Evolutionary conservation across 2,797 vertebrate genomes (phyloP).

Genomic region (Sciaenops ocellatus): DNA sequence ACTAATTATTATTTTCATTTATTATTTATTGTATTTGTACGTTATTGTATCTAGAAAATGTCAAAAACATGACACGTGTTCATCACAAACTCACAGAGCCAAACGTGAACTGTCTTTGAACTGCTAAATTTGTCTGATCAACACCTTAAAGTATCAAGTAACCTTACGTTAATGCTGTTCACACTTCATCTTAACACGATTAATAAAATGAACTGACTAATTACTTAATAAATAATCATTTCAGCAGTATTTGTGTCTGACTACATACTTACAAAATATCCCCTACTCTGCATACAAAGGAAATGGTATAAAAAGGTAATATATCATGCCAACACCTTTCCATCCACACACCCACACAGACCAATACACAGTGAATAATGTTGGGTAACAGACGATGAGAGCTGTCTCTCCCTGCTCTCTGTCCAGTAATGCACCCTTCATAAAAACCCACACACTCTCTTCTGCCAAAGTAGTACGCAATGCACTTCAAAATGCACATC

Average conservation of each 20-base stretch:
- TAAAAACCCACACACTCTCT: conserved; percentile 59
- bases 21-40: neutral
- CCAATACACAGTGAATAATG: conserved; percentile 42
- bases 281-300: neutral
- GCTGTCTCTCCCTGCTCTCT: conserved; percentile 48
- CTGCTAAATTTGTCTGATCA: neutral
- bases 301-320: conserved; percentile 26
- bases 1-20: conserved; percentile 2
- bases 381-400: conserved; percentile 35
- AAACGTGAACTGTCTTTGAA: neutral
- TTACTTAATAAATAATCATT: neutral
- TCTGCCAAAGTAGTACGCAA: conserved; percentile 53
- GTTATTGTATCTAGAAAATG: neutral
- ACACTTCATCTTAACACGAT: neutral
- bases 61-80: neutral
- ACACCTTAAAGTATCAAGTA: neutral
- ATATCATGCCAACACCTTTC: conserved; percentile 39
- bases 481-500: conserved; percentile 43
- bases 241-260: neutral
- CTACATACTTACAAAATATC: neutral
- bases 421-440: conserved; percentile 62
- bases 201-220: conserved; percentile 4
- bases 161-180: neutral
- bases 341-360: conserved; percentile 52
- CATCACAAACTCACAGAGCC: neutral